Evolutionary conservation across 2,888 invertebrate genomes (phyloP).

Genomic region (Drosophila paranaensis): DNA sequence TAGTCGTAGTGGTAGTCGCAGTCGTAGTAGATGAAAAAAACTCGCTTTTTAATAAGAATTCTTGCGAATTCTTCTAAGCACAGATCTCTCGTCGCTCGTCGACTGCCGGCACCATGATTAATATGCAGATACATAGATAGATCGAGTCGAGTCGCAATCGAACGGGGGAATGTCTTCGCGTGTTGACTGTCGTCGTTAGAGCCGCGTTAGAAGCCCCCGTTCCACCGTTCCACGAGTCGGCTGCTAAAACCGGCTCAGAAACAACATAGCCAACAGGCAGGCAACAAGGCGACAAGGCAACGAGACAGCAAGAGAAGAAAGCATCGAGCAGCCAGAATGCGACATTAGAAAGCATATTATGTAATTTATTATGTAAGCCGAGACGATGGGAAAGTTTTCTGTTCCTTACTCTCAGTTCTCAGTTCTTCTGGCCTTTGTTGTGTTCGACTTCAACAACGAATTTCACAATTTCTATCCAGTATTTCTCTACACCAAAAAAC

Average conservation of each 20-base stretch:
- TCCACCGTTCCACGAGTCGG: slow-evolving; percentile 14
- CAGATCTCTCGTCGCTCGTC: slow-evolving; percentile 21
- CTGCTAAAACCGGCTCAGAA: slow-evolving; percentile 47
- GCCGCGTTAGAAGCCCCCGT: slow-evolving; percentile 63
- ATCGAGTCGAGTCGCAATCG: slow-evolving; percentile 31
- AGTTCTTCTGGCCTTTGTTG: slow-evolving; percentile 8
- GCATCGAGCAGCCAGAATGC: slow-evolving; percentile 56
- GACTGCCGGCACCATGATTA: slow-evolving; percentile 64
- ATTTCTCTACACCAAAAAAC: slow-evolving; percentile 21
- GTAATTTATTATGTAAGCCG: slow-evolving; percentile 72
- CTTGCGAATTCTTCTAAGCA: slow-evolving; percentile 71
- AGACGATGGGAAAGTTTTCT: slow-evolving; percentile 70
- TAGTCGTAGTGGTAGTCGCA: neutral
- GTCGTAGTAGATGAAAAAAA: slow-evolving; percentile 51
- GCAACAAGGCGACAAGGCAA: slow-evolving; percentile 45
- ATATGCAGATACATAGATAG: slow-evolving; percentile 68
- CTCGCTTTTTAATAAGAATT: slow-evolving; percentile 79
- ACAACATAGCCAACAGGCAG: slow-evolving; percentile 19
- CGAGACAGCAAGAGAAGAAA: slow-evolving; percentile 68
- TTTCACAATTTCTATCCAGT: slow-evolving; percentile 67
- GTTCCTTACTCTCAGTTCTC: slow-evolving; percentile 38
- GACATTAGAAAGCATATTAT: slow-evolving; percentile 77
- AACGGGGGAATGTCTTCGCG: slow-evolving; percentile 26
- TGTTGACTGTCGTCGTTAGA: slow-evolving; percentile 65
- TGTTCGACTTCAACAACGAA: slow-evolving; percentile 46